Conservation (phyloP, 2,797 vertebrate genomes). For the Bradypus variegatus region DNA sequence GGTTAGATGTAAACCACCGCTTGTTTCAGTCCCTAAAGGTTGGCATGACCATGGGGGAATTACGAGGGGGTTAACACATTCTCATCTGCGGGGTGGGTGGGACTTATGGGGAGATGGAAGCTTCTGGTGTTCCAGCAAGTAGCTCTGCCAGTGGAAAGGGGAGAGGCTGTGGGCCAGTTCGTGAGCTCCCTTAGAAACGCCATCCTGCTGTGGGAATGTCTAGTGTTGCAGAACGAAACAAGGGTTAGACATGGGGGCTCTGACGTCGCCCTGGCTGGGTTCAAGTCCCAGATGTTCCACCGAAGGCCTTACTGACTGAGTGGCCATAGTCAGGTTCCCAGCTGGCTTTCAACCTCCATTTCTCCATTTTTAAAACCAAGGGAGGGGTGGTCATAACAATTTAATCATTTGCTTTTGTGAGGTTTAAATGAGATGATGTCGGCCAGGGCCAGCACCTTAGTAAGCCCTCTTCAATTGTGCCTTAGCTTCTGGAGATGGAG, state of each 20-base stretch:
- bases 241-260: background rate
- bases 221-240: background rate
- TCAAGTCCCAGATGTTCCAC: background rate
- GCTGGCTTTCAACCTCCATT: background rate
- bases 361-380: background rate
- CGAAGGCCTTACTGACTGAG: background rate
- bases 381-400: too few species aligned
- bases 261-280: background rate
- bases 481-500: background rate
- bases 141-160: background rate
- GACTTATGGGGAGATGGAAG: too few species aligned
- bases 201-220: background rate
- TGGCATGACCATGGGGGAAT: rapidly evolving
- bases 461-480: background rate
- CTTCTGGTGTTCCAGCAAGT: too few species aligned
- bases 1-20: background rate
- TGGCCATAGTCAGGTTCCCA: background rate
- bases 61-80: background rate
- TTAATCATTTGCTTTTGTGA: background rate
- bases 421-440: background rate
- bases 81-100: background rate
- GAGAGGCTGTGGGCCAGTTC: background rate
- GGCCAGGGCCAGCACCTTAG: rapidly evolving
- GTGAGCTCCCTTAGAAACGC: rapidly evolving
- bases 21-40: too few species aligned